Base-by-base conservation (phyloP, 2,797 vertebrate genomes). In the Cyclura pinguis region DNA sequence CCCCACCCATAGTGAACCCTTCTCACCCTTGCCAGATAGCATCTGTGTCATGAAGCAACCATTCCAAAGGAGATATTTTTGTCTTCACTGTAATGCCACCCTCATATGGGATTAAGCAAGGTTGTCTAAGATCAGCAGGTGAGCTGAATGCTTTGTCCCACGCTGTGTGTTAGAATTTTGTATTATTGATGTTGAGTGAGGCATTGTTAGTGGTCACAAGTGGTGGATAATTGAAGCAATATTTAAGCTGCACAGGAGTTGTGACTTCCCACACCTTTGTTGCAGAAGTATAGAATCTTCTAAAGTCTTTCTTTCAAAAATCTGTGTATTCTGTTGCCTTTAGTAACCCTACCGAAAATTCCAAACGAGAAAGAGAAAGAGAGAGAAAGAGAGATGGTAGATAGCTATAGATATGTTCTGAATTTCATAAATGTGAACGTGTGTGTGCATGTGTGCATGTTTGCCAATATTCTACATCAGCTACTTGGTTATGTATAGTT, bases 181-280 rank as follows among this genome's bases (percentile, higher is more conserved):
- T 16, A 64, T 91, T 88, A 90, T 89, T 94, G 85, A 94, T 93
- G 92, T 92, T 32, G 50, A 85, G 77, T 55, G 7, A 62, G 32
- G 67, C 14, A 42, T 80, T 5, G 0, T n/a, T 29, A 42, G 6
- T 85, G 18, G 72, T 91, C 5, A 69, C 16, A 93, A 91, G 1
- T 27, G 29, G 0, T 62, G 1, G 74, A 69, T 67, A 64, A 24
- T 7, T 84, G 55, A 2, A 3, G 4, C 50, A 4, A 29, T 0
- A 55, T 50, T 38, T 76, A 52, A 62, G 52, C 24, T 87, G 3
- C 5, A 0, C 85, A 82, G 78, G 8, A 35, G 80, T 72, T 72
- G 22, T 57, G n/a, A 2, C 88, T 89, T 47, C 29, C 35, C 35
- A 12, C 8, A 50, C 20, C n/a, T 52, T 8, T 76, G n/a, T 38